Evolutionary conservation across 2,797 vertebrate species (phyloP), one percentile per base, ranked within the genome.

Genomic region (Pseudopleuronectes americanus): DNA sequence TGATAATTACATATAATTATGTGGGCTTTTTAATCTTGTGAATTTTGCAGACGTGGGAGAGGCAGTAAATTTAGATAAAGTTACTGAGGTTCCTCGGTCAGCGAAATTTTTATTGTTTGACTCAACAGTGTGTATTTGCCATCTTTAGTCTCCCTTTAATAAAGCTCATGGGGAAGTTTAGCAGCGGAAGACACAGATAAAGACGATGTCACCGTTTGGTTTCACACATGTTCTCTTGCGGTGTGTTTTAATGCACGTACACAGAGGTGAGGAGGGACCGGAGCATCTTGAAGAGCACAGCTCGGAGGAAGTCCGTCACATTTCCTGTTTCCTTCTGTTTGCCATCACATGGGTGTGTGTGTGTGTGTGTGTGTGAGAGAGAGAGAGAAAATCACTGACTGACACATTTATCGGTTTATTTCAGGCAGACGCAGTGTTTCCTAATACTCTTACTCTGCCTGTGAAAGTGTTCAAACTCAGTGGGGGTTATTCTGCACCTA

Each of bases 301-400:
- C 45, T 80, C 23, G 3, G 73, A 77, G 85, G 83, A 88, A 83
- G 73, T 86, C 64, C 74, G 57, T 72, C 72, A 65, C 57, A 45
- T 76, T 86, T 84, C 80, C 84, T 72, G 75, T 71, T 87, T 84
- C 71, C 74, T 76, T 80, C 62, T 72, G 71, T 74, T 78, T 74
- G 55, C 64, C 64, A 73, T 77, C 71, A 14, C 16, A 4, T 13
- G 56, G 36, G 52, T 71, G 21, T 65, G 12, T 43, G 4, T 17
- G 14, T 43, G 41, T 13, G 56, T 41, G 47, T 73, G 21, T 65
- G 12, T 43, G 12, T 17, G 41, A n/a, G 23, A 43, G 24, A 22
- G 56, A 2, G 57, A 2, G 64, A 31, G 31, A 28, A 22, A 69
- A 24, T 79, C 76, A 52, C 38, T 13, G 24, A 47, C 54, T 61